phyloP scores from a whole-genome alignment of 2,888 invertebrate genomes.

The Shargacucullia verbasci region DNA sequence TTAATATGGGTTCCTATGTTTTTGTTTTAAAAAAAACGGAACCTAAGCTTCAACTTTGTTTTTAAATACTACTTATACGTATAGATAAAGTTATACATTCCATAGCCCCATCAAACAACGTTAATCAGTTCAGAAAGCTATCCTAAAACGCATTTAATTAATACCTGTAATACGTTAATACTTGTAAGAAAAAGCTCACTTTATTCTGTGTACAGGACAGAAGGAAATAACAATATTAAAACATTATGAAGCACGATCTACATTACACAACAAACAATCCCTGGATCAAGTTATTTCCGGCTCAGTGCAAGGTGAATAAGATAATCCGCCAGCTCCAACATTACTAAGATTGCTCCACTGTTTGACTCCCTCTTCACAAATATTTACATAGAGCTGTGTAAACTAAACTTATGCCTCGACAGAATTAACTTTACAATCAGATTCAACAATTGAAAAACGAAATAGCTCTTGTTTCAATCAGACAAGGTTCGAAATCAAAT shows the following conservation, averaged over 20 bases:
- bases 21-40: no score
- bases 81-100: no score
- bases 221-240: slow-evolving; percentile 2
- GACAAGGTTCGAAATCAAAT: slow-evolving; percentile 48
- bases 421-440: slow-evolving; percentile 54
- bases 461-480: not conserved
- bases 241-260: slow-evolving; percentile 12
- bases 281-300: slow-evolving; percentile 61
- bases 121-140: no score
- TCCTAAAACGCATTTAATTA: no score
- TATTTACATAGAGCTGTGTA: slow-evolving; percentile 78
- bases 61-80: no score
- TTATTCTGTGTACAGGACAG: no score
- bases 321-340: slow-evolving; percentile 73
- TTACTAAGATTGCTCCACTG: slow-evolving; percentile 72
- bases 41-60: no score
- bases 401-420: slow-evolving; percentile 67
- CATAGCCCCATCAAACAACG: no score
- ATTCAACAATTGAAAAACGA: slow-evolving; percentile 14
- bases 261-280: slow-evolving; percentile 35
- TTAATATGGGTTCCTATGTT: no score
- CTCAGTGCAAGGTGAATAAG: slow-evolving; percentile 65
- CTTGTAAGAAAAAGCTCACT: no score
- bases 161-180: no score
- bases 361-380: slow-evolving; percentile 76